phyloP scores from a whole-genome alignment of 2,113 vertebrate genomes.

The Equus przewalskii region DNA sequence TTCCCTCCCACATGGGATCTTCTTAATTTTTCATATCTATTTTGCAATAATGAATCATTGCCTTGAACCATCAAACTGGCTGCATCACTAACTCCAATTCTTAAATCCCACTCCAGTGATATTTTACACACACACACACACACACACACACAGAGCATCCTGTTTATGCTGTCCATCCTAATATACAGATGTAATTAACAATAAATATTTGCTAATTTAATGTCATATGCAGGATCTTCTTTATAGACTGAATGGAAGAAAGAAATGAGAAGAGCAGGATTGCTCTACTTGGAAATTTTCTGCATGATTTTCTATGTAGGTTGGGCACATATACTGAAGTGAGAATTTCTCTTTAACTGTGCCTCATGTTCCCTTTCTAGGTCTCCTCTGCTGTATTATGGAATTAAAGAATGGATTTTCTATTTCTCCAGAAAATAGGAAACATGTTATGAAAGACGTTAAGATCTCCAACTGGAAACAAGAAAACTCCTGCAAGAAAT shows the following conservation, averaged over 20 bases:
- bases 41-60: not conserved
- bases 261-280: not conserved
- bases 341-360: not conserved
- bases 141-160: not conserved
- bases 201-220: not conserved
- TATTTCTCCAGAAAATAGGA: slow-evolving; percentile 57
- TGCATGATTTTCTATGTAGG: not conserved
- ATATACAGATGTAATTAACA: not conserved
- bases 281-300: not conserved
- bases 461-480: slow-evolving; percentile 1
- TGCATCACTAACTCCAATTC: not conserved
- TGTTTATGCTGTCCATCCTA: not conserved
- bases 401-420: slow-evolving; percentile 50
- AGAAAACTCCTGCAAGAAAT: slow-evolving; percentile 19
- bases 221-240: not conserved
- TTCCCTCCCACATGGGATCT: not conserved
- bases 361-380: not conserved
- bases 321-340: not conserved
- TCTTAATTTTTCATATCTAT: not conserved
- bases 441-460: slow-evolving; percentile 45
- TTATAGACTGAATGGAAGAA: not conserved
- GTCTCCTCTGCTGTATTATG: not conserved
- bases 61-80: not conserved
- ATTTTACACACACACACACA: not conserved
- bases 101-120: not conserved